Conservation (phyloP, 1,140 invertebrate genomes). For the Drosophila setifemur region DNA sequence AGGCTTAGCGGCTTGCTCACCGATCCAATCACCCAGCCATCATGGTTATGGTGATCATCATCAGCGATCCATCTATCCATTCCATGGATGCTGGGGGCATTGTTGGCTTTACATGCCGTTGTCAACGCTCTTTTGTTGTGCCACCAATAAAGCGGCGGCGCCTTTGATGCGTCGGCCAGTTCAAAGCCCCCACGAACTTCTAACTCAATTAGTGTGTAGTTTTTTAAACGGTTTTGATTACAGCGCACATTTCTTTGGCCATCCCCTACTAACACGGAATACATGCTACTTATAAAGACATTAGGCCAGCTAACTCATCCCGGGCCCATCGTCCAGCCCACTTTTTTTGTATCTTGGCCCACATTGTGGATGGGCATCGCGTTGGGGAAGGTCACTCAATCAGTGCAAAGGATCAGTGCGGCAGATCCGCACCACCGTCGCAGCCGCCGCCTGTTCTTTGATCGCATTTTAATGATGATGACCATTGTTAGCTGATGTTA, state of each 20-base stretch:
- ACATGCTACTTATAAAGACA: conserved; percentile 75
- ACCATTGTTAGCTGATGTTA: conserved; percentile 81
- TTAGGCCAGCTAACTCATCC: conserved; percentile 56
- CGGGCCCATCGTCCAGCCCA: conserved; percentile 15
- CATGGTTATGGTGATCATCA: conserved; percentile 41
- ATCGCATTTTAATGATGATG: conserved; percentile 82
- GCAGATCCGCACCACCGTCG: not conserved
- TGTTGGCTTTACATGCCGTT: conserved; percentile 75
- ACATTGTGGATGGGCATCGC: conserved; percentile 23
- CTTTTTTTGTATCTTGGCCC: conserved; percentile 47
- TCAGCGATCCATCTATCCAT: conserved; percentile 44
- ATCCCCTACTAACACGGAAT: conserved; percentile 8
- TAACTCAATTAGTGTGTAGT: conserved; percentile 78
- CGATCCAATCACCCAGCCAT: conserved; percentile 36
- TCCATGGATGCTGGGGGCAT: conserved; percentile 51
- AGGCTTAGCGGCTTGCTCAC: conserved; percentile 62
- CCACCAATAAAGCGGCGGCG: conserved; percentile 67
- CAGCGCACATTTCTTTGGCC: conserved; percentile 60
- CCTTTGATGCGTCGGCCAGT: conserved; percentile 67
- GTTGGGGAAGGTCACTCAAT: conserved; percentile 68
- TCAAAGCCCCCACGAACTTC: conserved; percentile 70
- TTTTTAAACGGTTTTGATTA: conserved; percentile 81
- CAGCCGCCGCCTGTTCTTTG: conserved; percentile 52
- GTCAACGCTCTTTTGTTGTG: conserved; percentile 80
- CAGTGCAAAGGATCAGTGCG: conserved; percentile 32